These are phyloP conservation scores for Ammodytes marinus DNA, from an alignment of 2,113 vertebrate genomes.

Conservation along the genomic window DNA sequence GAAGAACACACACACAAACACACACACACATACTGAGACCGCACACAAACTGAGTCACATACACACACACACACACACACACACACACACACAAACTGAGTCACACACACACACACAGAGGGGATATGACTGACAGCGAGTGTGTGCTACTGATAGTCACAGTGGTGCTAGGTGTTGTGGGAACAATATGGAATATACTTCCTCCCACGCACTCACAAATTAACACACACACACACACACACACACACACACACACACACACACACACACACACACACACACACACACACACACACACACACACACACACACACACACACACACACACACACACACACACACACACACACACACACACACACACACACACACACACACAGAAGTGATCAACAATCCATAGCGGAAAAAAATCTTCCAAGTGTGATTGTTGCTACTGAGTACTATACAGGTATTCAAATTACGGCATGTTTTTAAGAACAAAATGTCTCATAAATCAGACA, in stretches of 20 bases:
- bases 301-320: background rate
- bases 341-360: too few species aligned
- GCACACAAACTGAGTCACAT: constrained; percentile 5
- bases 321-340: too few species aligned
- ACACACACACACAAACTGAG: too few species aligned
- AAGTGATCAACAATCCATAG: too few species aligned
- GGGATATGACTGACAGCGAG: constrained; percentile 43
- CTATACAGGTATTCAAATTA: too few species aligned
- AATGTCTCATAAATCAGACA: too few species aligned
- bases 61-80: background rate
- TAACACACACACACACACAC: background rate
- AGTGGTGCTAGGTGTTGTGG: constrained; percentile 6
- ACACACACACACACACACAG: too few species aligned
- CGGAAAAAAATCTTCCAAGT: too few species aligned
- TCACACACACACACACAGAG: constrained; percentile 3
- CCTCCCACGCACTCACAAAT: background rate
- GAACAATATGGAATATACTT: constrained; percentile 23
- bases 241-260: constrained; percentile 7
- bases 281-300: constrained; percentile 13
- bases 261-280: background rate
- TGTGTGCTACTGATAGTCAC: constrained; percentile 48
- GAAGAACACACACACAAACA: too few species aligned
- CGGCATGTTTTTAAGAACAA: too few species aligned
- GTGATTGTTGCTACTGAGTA: too few species aligned
- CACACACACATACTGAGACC: constrained; percentile 18